A percentile compares a stretch with the other conserved stretches of the same genome.
These are phyloP conservation scores for Drosophila nannoptera DNA, from an alignment of 1,140 invertebrate species.

Conservation along the genomic window DNA sequence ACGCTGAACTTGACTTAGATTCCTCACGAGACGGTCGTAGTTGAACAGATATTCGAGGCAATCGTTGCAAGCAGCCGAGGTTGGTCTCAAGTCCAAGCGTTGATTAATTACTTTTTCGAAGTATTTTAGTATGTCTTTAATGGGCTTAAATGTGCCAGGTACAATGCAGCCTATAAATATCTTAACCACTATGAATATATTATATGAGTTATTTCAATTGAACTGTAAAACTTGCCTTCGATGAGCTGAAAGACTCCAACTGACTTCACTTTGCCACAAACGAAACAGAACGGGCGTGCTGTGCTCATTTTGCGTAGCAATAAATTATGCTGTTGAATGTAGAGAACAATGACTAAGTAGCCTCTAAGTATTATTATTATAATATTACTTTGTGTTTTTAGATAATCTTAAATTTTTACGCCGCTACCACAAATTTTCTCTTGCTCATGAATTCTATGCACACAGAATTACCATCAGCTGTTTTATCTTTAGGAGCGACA, in stretches of 20 bases:
- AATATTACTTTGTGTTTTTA: neutral
- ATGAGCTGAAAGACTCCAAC: conserved; percentile 65
- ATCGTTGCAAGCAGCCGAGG: conserved; percentile 52
- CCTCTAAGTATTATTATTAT: too few relatives aligned
- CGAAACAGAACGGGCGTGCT: conserved; percentile 57
- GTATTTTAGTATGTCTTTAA: conserved; percentile 63
- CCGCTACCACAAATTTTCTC: conserved; percentile 1
- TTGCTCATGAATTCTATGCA: conserved; percentile 24
- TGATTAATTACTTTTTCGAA: conserved; percentile 67
- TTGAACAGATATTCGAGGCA: conserved; percentile 64
- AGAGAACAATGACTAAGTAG: too few relatives aligned
- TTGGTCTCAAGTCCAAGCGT: conserved; percentile 51
- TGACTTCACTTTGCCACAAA: conserved; percentile 60
- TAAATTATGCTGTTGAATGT: too few relatives aligned
- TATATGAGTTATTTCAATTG: neutral
- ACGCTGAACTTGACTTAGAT: conserved; percentile 62
- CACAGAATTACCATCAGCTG: conserved; percentile 23
- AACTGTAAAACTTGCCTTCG: conserved; percentile 35
- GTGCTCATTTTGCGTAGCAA: conserved; percentile 40
- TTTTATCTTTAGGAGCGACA: conserved; percentile 7
- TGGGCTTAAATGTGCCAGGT: conserved; percentile 65
- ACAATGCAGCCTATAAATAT: conserved; percentile 56
- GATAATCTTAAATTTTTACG: too few relatives aligned
- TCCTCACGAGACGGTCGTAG: conserved; percentile 57
- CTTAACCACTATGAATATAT: neutral